Base-by-base conservation (phyloP, 2,888 invertebrate species). In the Scaptomyza flava region DNA sequence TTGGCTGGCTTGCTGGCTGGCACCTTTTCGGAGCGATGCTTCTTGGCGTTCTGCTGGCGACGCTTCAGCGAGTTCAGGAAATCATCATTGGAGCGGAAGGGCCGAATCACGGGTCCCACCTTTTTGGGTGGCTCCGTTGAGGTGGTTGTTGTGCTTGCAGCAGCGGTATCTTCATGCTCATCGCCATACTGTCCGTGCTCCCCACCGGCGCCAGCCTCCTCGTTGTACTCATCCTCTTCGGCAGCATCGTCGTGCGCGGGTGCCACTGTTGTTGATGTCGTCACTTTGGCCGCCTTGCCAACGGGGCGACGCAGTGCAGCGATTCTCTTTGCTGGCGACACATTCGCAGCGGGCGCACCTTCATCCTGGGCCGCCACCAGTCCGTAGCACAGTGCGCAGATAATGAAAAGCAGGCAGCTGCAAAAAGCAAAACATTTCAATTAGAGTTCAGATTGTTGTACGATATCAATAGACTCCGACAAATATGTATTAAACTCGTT, bases 81-180 rank as follows among this genome's bases (percentile, higher is more conserved):
- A 82, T 96, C 96, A 63, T 95, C 95, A 91, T 96, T 96, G 87
- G 96, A 96, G 83, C 96, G 94, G 93, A 96, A 96, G 0, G 96
- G 96, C 59, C 96, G 92, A 14, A 96, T 94, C 38, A 94, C 93
- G 14, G 95, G 95, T 0, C 93, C 93, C 43, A 93, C 90, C 79
- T 95, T 94, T 83, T 95, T 96, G 77, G 95, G 94, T 53, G 95
- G 93, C 81, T 95, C 95, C 6, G 96, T 95, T 0, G 95, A 94
- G 0, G 94, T 92, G 1, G 94, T 94, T 11, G 95, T 94, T 9
- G 86, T 83, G 50, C 87, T 85, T 9, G 23, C 59, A 6, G 51
- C 83, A 4, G 66, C 90, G 2, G 68, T 90, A 46, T 93, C 93
- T 20, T 93, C 94, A 38, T 94, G 94, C 41, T 93, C 94, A 53